Evolutionary conservation across 1,140 invertebrate genomes (phyloP), one percentile per base, ranked within the genome.

Genomic region (Sycophila sp.): DNA sequence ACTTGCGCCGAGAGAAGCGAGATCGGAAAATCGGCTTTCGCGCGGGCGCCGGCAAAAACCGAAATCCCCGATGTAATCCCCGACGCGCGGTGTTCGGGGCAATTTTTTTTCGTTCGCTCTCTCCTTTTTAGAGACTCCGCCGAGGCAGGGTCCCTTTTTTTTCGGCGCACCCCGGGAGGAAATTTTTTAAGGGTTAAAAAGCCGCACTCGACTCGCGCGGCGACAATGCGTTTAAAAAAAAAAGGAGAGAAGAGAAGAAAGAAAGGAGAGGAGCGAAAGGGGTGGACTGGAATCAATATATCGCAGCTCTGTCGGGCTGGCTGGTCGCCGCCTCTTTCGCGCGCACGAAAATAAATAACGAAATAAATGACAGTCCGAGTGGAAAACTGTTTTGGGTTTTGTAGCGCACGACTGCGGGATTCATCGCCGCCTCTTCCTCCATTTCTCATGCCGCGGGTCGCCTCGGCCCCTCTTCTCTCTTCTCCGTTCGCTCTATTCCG

Each of bases 11-110:
- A 81, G 78, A n/a, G n/a, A 2, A 22, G 78, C 72, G 73, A 82
- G 82, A 85, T 85, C 80, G 78, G 80, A 79, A 86, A 86, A 86
- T 86, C 85, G 83, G 85, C 83, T 86, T 86, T 84, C 65, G 71
- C 26, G 26, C 28, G 6, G 26, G 13, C 34, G 15, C 15, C 0
- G 79, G 79, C 77, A 78, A 81, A 85, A 85, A 86, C 85, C 85
- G 84, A 86, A 86, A 86, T 86, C 85, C 85, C 77, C 72, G 69
- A 77, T 86, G 84, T 86, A 86, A 86, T 86, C 85, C 81, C 77
- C 24, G n/a, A n/a, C n/a, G n/a, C n/a, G n/a, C 7, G 42, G 81
- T 7, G 77, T 76, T 45, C 62, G 34, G 49, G 26, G 65, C 70
- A 38, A 55, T 69, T 75, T 75, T 69, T 69, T 58, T 55, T 15